Evolutionary conservation across 2,888 invertebrate species (phyloP), one percentile per base, ranked within the genome.

Genomic region (Dryococelus australis): DNA sequence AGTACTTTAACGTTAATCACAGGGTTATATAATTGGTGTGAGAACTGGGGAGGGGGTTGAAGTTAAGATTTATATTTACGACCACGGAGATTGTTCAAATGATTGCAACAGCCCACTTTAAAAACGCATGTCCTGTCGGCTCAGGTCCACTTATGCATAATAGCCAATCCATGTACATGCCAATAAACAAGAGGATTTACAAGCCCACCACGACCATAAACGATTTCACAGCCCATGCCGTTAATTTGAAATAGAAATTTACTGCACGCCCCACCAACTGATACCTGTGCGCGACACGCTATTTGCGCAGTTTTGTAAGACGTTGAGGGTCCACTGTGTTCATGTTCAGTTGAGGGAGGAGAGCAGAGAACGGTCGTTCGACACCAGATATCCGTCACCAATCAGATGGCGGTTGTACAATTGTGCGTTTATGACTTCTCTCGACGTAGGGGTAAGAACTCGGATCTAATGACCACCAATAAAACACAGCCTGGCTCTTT

Each of bases 401-500:
- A 65, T 65, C 65, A 65, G 8, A 20, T 10, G 24, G 20, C 1
- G 10, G 65, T 65, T 65, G n/a, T 24, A 65, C 65, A 65, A 8
- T 65, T n/a, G 47, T 8, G 65, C 65, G 65, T 65, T 65, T 65
- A 65, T 65, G 65, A 24, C 65, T 20, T 8, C 65, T 20, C n/a
- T 20, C 20, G 20, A 24, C 8, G 65, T 20, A 65, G 24, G n/a
- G 65, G 24, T n/a, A n/a, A 65, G 12, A 24, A 24, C 65, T 24
- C 65, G 65, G 65, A 65, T 65, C 65, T 65, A 65, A 65, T 65
- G 65, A n/a, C 65, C 65, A 24, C 20, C 65, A 65, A n/a, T 65
- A 65, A 65, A 65, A 65, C 65, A 65, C 35, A 1, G 4, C 65
- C 65, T 65, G 65, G 65, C 65, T 65, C 65, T 20, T 65, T 65